Conservation (phyloP, 2,797 vertebrate genomes). For the Cebuella pygmaea region DNA sequence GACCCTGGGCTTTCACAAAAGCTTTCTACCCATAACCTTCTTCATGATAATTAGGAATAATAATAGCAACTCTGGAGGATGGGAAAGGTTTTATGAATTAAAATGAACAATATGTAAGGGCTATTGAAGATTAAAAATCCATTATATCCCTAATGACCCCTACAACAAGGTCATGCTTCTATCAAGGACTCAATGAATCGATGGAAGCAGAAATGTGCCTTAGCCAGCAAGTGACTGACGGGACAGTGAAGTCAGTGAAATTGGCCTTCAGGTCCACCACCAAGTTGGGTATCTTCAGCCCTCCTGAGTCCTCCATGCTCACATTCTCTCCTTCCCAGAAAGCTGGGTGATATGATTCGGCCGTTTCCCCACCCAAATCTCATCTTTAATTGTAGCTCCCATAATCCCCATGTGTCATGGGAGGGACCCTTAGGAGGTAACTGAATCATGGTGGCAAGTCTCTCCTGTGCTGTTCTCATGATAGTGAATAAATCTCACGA, state of each 20-base stretch:
- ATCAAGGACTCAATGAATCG: neutral
- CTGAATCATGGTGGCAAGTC: neutral
- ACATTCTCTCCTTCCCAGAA: neutral
- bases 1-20: neutral
- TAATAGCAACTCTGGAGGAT: neutral
- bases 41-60: neutral
- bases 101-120: neutral
- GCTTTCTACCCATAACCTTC: neutral
- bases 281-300: neutral
- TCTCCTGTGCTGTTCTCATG: neutral
- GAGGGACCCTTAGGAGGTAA: neutral
- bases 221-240: accelerated
- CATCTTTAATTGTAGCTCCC: neutral
- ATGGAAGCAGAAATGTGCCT: neutral
- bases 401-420: neutral
- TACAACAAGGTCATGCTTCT: neutral
- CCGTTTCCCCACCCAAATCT: neutral
- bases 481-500: neutral
- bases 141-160: accelerated
- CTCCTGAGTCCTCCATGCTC: too few relatives aligned
- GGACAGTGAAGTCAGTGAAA: neutral
- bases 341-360: neutral
- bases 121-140: neutral
- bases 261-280: neutral
- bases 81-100: neutral